Conservation (phyloP, 2,888 invertebrate species). For the Lacanobia wlatinum region DNA sequence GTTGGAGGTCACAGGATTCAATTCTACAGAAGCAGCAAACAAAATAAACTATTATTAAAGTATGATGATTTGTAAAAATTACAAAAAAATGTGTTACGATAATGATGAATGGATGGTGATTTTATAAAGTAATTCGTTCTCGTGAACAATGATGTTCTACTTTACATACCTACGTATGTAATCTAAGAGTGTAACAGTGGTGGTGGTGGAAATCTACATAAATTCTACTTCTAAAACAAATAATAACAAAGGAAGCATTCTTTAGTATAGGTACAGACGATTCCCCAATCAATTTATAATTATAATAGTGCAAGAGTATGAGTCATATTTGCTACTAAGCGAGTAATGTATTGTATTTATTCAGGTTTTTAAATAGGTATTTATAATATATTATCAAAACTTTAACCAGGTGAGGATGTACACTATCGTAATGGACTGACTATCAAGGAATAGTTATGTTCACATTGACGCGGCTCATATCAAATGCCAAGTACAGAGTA, state of each 20-base stretch:
- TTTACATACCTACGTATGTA: slow-evolving; percentile 52
- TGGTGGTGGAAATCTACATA: slow-evolving; percentile 65
- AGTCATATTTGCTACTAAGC: slow-evolving; percentile 74
- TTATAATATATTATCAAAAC: slow-evolving; percentile 70
- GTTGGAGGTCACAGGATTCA: slow-evolving; percentile 96
- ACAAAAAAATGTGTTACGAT: slow-evolving; percentile 65
- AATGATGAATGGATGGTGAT: slow-evolving; percentile 62
- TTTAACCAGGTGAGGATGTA: slow-evolving; percentile 74
- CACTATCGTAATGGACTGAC: slow-evolving; percentile 76
- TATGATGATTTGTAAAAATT: slow-evolving; percentile 69
- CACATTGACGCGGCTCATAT: slow-evolving; percentile 83
- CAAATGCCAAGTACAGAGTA: slow-evolving; percentile 87
- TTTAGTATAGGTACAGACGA: slow-evolving; percentile 60
- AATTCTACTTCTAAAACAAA: slow-evolving; percentile 61
- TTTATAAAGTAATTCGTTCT: slow-evolving; percentile 52
- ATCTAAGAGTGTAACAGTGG: slow-evolving; percentile 61
- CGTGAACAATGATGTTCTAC: slow-evolving; percentile 44
- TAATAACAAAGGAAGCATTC: slow-evolving; percentile 73
- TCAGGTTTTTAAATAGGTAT: slow-evolving; percentile 71
- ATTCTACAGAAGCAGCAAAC: slow-evolving; percentile 93
- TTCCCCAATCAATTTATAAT: slow-evolving; percentile 68
- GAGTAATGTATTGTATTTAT: slow-evolving; percentile 71
- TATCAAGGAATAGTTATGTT: slow-evolving; percentile 83
- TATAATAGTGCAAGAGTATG: slow-evolving; percentile 73
- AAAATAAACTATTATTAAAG: slow-evolving; percentile 85